Base-by-base conservation (phyloP, 2,888 invertebrate species). In the Leptopilina drosophilae region DNA sequence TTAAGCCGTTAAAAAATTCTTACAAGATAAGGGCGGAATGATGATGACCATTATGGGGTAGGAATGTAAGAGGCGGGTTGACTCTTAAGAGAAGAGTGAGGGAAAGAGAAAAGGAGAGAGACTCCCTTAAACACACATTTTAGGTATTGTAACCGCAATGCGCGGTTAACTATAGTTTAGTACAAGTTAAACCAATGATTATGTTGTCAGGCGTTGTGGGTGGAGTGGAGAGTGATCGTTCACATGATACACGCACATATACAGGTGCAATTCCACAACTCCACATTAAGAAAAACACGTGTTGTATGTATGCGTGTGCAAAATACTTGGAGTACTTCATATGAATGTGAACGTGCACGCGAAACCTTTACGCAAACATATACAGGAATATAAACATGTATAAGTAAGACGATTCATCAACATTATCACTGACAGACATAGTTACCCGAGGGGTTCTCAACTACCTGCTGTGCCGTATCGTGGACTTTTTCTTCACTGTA, bases 141-240 rank as follows among this genome's bases (percentile, higher is more conserved):
- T 89, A 90, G 90, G 88, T 87, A 87, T 87, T 87, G 87, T 86
- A 86, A 87, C 87, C 88, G 87, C 88, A 88, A 89, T 89, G 88
- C 88, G 86, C 88, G 89, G 87, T 89, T 89, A 89, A 90, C 90
- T 90, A 90, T 90, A 89, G 89, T 88, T 89, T 88, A 90, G 89
- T 88, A 87, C 87, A 86, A 88, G 90, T 89, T 89, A 89, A 91
- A 90, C 91, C 90, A 87, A 91, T 90, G 91, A 91, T 91, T 91
- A 91, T 91, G 90, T 91, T 91, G 91, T 91, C 91, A 91, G 88
- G 86, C 82, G 81, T 80, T 84, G 87, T 88, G 88, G 89, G 89
- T 89, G 90, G 89, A 88, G 89, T 89, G 88, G 84, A 89, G 89
- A 89, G 88, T 89, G 90, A 90, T 91, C 90, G 89, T 88, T 91